Evolutionary conservation across 2,797 vertebrate species (phyloP).

Genomic region (Astyanax mexicanus): DNA sequence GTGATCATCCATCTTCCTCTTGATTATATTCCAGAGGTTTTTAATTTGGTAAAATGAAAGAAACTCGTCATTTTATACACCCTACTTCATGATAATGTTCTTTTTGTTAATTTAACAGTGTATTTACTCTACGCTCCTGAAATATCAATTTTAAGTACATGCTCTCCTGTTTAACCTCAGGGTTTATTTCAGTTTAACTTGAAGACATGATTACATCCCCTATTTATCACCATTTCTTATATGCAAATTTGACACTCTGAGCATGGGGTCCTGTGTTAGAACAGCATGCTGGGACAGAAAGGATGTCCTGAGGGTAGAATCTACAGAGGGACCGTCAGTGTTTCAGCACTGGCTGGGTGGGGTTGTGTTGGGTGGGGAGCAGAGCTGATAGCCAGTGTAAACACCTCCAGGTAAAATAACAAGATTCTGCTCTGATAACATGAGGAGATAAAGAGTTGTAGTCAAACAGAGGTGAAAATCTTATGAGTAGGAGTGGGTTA

Average conservation of each 20-base stretch:
- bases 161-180: too few relatives aligned
- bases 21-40: too few relatives aligned
- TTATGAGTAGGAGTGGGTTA: too few relatives aligned
- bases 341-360: conserved; percentile 9
- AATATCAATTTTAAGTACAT: too few relatives aligned
- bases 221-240: background rate
- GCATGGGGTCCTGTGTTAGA: background rate
- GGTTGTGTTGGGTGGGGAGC: background rate
- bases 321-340: background rate
- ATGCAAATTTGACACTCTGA: background rate
- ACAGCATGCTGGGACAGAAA: conserved; percentile 5
- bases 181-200: too few relatives aligned
- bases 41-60: too few relatives aligned
- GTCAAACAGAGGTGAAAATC: too few relatives aligned
- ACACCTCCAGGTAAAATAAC: background rate
- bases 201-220: background rate
- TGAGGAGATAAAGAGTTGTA: background rate
- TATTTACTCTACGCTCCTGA: too few relatives aligned
- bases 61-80: too few relatives aligned
- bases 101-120: too few relatives aligned
- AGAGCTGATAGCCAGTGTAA: background rate
- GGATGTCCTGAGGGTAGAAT: background rate
- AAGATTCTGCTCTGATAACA: conserved; percentile 12
- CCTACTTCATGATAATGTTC: too few relatives aligned
- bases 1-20: too few relatives aligned